Evolutionary conservation across 2,888 invertebrate genomes (phyloP).

Genomic region (Nomada fucata): DNA sequence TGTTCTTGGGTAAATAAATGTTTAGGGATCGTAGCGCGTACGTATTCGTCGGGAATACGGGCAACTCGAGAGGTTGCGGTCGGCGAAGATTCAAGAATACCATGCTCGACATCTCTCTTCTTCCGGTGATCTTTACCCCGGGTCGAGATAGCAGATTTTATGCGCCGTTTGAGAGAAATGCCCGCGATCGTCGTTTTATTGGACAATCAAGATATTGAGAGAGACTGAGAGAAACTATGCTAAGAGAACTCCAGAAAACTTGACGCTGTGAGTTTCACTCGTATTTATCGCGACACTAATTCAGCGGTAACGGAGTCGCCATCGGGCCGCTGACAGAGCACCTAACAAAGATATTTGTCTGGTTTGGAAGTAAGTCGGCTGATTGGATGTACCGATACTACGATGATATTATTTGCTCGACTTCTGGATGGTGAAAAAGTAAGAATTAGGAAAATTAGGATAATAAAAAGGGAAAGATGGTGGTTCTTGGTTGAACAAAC

Average conservation of each 20-base stretch:
- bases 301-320: constrained; percentile 45
- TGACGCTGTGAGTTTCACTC: constrained; percentile 36
- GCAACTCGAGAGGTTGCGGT: constrained; percentile 41
- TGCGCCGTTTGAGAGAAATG: constrained; percentile 53
- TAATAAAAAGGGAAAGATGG: too few relatives aligned
- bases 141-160: constrained; percentile 47
- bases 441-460: too few relatives aligned
- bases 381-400: neutral
- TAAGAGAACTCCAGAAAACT: constrained; percentile 19
- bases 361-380: constrained; percentile 10
- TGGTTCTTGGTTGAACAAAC: too few relatives aligned
- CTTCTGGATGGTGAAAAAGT: too few relatives aligned
- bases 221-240: constrained; percentile 1
- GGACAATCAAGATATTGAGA: constrained; percentile 53
- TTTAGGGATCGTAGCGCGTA: constrained; percentile 20
- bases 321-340: constrained; percentile 35
- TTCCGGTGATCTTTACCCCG: constrained; percentile 51
- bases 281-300: constrained; percentile 42
- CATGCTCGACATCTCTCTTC: constrained; percentile 48
- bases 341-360: constrained; percentile 51
- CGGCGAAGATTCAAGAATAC: constrained; percentile 36
- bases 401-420: neutral
- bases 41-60: constrained; percentile 28
- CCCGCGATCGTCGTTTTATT: constrained; percentile 51
- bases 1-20: constrained; percentile 40